phyloP scores from a whole-genome alignment of 2,888 invertebrate species.

The Lamellibrachia columna region DNA sequence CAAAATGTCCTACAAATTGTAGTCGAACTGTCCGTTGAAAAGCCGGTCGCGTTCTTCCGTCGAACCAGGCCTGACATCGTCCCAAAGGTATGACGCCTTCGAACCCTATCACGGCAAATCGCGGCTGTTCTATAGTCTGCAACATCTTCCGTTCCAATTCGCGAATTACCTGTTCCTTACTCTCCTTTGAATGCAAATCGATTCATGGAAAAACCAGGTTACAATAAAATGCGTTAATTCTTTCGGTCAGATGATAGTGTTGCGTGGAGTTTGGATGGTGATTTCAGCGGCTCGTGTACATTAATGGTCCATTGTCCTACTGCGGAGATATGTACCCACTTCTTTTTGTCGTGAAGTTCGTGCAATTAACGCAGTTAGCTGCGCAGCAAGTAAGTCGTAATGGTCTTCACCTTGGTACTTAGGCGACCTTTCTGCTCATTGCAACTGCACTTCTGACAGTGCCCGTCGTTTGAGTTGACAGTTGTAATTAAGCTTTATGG shows the following conservation, averaged over 20 bases:
- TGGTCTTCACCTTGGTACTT: neutral
- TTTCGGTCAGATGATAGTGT: neutral
- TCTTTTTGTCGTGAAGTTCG: neutral
- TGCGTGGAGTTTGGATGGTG: neutral
- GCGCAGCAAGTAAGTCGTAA: neutral
- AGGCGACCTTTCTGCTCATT: neutral
- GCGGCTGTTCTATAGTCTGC: neutral
- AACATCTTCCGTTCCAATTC: neutral
- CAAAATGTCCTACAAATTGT: no score
- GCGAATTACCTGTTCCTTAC: neutral
- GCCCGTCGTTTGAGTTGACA: neutral
- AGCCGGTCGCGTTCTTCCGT: neutral
- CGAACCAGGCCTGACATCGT: neutral
- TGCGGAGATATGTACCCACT: neutral
- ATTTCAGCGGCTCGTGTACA: neutral
- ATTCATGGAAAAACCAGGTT: neutral
- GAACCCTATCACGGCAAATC: neutral
- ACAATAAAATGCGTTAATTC: neutral
- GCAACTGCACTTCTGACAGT: neutral
- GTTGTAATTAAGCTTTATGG: neutral
- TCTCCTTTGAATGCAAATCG: neutral
- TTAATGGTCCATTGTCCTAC: neutral
- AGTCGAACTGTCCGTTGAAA: no score
- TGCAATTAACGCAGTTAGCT: neutral
- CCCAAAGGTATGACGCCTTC: slow-evolving; percentile 5